Percentiles rank a stretch among this genome's conserved stretches.
These are phyloP conservation scores for Carpatolechia fugitivella DNA, from an alignment of 2,888 invertebrate genomes.

Conservation along the genomic window DNA sequence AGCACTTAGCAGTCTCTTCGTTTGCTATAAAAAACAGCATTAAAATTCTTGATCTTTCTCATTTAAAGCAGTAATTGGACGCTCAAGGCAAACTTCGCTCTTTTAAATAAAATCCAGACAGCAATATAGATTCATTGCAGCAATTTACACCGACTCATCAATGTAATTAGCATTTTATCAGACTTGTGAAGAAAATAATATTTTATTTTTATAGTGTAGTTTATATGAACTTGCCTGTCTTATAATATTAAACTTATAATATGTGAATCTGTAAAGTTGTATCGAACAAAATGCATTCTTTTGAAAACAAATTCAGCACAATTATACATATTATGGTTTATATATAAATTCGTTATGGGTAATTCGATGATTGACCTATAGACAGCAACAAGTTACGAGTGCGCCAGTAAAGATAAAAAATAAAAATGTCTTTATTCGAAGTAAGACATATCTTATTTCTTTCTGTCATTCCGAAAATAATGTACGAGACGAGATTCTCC, in stretches of 20 bases:
- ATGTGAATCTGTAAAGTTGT: too few species aligned
- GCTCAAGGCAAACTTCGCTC: background rate
- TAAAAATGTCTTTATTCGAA: too few species aligned
- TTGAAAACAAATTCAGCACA: too few species aligned
- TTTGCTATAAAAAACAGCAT: background rate
- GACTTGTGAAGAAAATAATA: background rate
- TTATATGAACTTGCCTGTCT: background rate
- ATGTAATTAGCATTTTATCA: background rate
- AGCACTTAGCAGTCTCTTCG: background rate
- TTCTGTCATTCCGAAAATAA: too few species aligned
- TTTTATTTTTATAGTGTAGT: background rate
- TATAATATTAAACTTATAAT: background rate
- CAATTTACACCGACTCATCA: background rate
- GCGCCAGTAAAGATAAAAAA: too few species aligned
- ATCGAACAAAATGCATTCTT: too few species aligned
- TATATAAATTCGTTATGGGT: too few species aligned
- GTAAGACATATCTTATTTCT: too few species aligned
- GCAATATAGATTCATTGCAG: background rate
- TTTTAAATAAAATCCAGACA: background rate
- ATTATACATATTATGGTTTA: too few species aligned
- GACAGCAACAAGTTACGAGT: too few species aligned
- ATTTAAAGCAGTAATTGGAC: slow-evolving; percentile 2
- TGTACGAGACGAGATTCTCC: too few species aligned
- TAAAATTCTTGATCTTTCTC: background rate
- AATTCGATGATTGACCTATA: too few species aligned